Evolutionary conservation across 2,113 vertebrate genomes (phyloP).

Genomic region (Morone saxatilis): DNA sequence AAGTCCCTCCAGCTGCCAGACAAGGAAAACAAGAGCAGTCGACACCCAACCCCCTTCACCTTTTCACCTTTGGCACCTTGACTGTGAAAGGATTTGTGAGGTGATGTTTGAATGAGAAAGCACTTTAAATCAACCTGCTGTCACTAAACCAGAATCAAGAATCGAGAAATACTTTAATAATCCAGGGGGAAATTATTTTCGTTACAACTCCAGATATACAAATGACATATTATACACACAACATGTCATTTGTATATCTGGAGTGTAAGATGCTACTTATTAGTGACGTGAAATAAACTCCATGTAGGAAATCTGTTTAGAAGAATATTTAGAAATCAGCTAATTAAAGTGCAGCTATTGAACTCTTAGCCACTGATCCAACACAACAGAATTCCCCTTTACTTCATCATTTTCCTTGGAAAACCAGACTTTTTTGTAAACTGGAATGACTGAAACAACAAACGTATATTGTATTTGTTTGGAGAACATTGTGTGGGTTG

Average conservation of each 20-base stretch:
- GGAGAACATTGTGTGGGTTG: no score
- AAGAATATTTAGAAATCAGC: neutral
- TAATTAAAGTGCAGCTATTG: no score
- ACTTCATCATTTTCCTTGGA: neutral
- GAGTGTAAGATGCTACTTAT: neutral
- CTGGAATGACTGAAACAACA: conserved; percentile 4
- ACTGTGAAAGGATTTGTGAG: conserved; percentile 33
- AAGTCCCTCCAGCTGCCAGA: conserved; percentile 27
- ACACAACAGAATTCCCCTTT: neutral
- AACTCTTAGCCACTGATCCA: neutral
- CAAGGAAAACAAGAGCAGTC: conserved; percentile 9
- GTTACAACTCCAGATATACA: no score
- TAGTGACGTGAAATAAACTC: neutral
- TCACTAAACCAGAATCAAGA: no score
- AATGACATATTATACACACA: no score
- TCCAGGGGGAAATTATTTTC: no score
- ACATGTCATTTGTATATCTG: no score
- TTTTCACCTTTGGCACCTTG: conserved; percentile 50
- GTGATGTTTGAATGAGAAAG: conserved; percentile 35
- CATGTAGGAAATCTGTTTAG: neutral
- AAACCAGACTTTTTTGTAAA: neutral
- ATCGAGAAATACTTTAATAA: no score
- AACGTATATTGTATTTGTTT: no score
- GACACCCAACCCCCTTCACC: conserved; percentile 39
- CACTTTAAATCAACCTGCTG: neutral